Conservation (phyloP, 2,888 invertebrate genomes). For the Ophioninae sp. region DNA sequence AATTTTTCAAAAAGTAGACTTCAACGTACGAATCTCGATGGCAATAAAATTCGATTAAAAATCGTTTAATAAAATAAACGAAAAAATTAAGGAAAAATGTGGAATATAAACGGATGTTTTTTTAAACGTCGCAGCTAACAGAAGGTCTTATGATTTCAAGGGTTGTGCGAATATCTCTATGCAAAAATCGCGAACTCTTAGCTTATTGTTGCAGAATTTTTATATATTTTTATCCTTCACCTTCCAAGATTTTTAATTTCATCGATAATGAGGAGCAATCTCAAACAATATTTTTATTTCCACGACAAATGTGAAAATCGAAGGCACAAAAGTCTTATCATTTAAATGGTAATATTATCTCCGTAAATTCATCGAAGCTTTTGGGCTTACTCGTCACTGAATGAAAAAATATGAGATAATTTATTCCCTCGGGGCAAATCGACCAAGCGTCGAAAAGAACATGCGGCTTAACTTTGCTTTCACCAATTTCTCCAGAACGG, state of each 20-base stretch:
- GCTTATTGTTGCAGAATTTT: neutral
- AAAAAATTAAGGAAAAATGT: neutral
- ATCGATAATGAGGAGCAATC: neutral
- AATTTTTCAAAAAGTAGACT: no score
- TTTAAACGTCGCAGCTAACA: neutral
- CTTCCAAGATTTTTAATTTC: neutral
- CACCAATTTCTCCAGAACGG: slow-evolving; percentile 67
- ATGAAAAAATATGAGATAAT: slow-evolving; percentile 33
- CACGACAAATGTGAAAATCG: neutral
- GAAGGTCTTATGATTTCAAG: neutral
- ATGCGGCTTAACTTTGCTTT: slow-evolving; percentile 42
- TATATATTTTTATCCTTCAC: neutral
- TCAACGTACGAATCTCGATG: no score
- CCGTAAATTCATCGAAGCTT: slow-evolving; percentile 3
- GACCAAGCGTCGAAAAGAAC: slow-evolving; percentile 18
- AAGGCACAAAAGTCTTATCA: neutral
- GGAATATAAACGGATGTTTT: no score
- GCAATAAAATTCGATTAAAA: neutral
- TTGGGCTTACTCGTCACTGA: slow-evolving; percentile 4
- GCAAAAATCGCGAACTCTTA: neutral
- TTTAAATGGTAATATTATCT: slow-evolving; percentile 22
- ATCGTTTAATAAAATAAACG: neutral
- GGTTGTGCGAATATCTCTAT: no score
- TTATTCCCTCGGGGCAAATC: slow-evolving; percentile 36
- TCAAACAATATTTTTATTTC: neutral